Evolutionary conservation across 2,113 vertebrate species (phyloP).

Genomic region (Prinia subflava): DNA sequence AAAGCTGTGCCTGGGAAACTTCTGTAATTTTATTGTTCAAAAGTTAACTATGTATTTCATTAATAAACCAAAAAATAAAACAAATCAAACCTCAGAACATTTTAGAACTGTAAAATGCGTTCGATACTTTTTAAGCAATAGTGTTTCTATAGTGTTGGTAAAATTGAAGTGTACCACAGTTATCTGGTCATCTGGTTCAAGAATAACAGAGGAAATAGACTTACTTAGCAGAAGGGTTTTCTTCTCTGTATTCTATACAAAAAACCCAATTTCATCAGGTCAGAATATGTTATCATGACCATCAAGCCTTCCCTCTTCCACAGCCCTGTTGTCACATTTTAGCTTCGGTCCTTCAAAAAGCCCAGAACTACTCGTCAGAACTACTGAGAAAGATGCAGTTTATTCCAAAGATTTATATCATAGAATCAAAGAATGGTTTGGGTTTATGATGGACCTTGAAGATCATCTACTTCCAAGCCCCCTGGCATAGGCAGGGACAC

Average conservation of each 20-base stretch:
- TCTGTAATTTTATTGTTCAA: background rate
- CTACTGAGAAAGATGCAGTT: background rate
- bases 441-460: background rate
- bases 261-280: background rate
- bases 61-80: background rate
- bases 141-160: background rate
- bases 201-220: background rate
- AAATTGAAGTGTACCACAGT: background rate
- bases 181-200: background rate
- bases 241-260: background rate
- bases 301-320: background rate
- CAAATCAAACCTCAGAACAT: background rate
- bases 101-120: background rate
- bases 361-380: background rate
- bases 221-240: background rate
- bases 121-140: background rate
- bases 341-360: background rate
- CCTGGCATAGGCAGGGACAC: background rate
- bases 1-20: background rate
- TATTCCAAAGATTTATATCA: background rate
- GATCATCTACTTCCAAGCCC: background rate
- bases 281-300: background rate
- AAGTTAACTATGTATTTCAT: background rate
- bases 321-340: fast-evolving
- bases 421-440: background rate